Evolutionary conservation across 2,113 vertebrate species (phyloP), one percentile per base, ranked within the genome.

Genomic region (Scartelaos histophorus): DNA sequence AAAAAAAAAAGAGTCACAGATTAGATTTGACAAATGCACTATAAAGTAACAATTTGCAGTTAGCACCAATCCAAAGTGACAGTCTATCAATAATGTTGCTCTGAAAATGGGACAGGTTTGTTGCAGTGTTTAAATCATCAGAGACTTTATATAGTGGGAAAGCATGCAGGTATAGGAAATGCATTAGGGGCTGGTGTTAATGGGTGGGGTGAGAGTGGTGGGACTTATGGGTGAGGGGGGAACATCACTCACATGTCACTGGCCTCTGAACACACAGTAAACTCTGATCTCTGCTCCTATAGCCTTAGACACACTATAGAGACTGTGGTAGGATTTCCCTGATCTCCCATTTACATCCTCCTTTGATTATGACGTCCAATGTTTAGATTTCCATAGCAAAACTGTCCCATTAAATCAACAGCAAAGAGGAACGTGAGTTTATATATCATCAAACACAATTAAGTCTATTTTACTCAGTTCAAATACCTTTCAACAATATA

Each of bases 41-140:
- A 93, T 94, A 94, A 94, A 94, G 94, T 87, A 93, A 85, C 91
- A 90, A 94, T 94, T 94, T 94, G 91, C 87, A 84, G 89, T 92
- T 93, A 92, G 86, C 90, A 87, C 87, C 88, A 87, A 90, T 93
- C 85, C 85, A 82, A 92, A 90, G 90, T 92, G 94, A 93, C 92
- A 93, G 90, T 88, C 93, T 92, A 94, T 94, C 93, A 94, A 93
- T 94, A 94, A 94, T 88, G 91, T 91, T 88, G 82, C 74, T 86
- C 82, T 90, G 92, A 87, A 93, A 94, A 94, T 94, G 87, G 92
- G 94, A 94, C 94, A 94, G 93, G 91, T 94, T 94, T 94, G 94
- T 94, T 94, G 93, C 92, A 86, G 89, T 91, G 92, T 92, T 82
- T 94, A 94, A 94, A 94, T 94, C 93, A 94, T 74, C 38, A 74